Base-by-base conservation (phyloP, 2,888 invertebrate species). In the Temnothorax rugatulus region DNA sequence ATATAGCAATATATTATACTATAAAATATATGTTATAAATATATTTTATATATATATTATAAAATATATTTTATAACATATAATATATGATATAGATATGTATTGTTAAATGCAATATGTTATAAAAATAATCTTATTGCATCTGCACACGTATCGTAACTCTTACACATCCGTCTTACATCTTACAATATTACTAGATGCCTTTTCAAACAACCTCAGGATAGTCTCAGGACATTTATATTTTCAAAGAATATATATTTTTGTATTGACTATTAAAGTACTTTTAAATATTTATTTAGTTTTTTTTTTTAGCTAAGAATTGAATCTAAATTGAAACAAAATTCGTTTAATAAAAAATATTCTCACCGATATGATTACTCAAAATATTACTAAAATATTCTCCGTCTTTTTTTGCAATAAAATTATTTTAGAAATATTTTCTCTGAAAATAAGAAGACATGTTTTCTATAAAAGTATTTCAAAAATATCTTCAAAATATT, bases 61-160 rank as follows among this genome's bases (percentile, higher is more conserved):
- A 64, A 21, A 41, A 64, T 66, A 21, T 64, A 61, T n/a, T 61
- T n/a, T 63, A 63, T 63, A 63, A 63, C 18, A 9, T 57, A 29
- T 15, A 57, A 57, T 29, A 57, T 25, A 13, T 13, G 4, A 21
- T 13, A n/a, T 15, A 29, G 7, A 34, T 7, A 34, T 38, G 54
- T 52, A 29, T 8, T n/a, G 52, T 69, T 34, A 34, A 7, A 34
- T 34, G 4, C 34, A 34, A 4, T 47, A 21, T 21, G 38, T 41
- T n/a, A 59, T 59, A 13, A 9, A 29, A 61, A 34, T 61, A 9
- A 44, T 4, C 11, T 50, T 63, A 34, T 63, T 18, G 18, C 13
- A 50, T 2, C 1, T 21, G n/a, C 9, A 61, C 9, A 8, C 5
- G 11, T 18, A 7, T 1, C 11, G 7, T 11, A 64, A 38, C 7